phyloP scores from a whole-genome alignment of 2,797 vertebrate genomes.

The Geotrypetes seraphini region DNA sequence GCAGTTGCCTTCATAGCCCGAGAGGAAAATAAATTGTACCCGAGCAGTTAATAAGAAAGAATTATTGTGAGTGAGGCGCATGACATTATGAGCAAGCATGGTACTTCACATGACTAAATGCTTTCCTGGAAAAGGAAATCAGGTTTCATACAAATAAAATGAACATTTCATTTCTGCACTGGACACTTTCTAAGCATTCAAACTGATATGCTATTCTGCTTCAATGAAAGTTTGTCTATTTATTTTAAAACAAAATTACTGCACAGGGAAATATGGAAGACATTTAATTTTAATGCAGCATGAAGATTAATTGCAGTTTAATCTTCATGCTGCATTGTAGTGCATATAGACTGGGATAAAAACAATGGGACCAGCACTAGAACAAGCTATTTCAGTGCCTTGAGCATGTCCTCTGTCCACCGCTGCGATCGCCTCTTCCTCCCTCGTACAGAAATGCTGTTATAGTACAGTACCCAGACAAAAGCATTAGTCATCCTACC shows the following conservation, averaged over 20 bases:
- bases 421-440: too few relatives aligned
- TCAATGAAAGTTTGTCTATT: conserved; percentile 16
- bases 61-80: conserved; percentile 75
- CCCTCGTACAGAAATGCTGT: too few relatives aligned
- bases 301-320: too few relatives aligned
- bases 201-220: conserved; percentile 32
- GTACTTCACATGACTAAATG: conserved; percentile 53
- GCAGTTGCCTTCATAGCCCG: conserved; percentile 70
- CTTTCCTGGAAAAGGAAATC: conserved; percentile 27
- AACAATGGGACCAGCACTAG: too few relatives aligned
- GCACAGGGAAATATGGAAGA: background rate
- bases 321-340: conserved; percentile 12
- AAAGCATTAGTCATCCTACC: too few relatives aligned
- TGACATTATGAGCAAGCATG: conserved; percentile 61
- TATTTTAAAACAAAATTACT: conserved; percentile 17
- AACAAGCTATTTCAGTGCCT: too few relatives aligned
- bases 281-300: background rate
- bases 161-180: conserved; percentile 32
- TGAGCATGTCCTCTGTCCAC: too few relatives aligned
- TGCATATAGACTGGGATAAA: conserved; percentile 4
- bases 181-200: conserved; percentile 20
- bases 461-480: too few relatives aligned
- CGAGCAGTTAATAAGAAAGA: conserved; percentile 92
- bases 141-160: conserved; percentile 36
- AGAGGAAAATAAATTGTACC: conserved; percentile 95